phyloP scores from a whole-genome alignment of 2,113 vertebrate genomes.

The Pachyramphus minor region DNA sequence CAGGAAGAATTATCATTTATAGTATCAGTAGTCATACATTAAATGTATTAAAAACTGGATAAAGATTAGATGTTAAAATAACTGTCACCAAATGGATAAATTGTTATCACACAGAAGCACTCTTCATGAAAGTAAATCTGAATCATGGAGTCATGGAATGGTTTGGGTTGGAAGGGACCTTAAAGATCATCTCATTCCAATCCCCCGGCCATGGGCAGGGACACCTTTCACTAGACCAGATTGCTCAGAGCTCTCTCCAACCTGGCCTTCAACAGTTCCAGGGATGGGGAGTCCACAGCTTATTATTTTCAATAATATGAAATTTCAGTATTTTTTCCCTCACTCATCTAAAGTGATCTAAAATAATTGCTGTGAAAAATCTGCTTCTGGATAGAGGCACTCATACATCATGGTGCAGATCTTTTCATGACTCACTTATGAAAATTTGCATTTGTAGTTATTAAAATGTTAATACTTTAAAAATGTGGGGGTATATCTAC shows the following conservation, averaged over 20 bases:
- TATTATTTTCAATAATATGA: neutral
- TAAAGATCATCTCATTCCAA: neutral
- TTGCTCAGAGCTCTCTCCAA: neutral
- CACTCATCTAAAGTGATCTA: neutral
- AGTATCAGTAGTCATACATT: neutral
- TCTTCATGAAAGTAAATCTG: neutral
- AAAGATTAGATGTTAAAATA: neutral
- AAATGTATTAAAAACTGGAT: neutral
- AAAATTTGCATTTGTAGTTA: neutral
- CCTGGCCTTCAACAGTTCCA: neutral
- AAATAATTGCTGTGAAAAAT: neutral
- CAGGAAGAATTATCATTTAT: neutral
- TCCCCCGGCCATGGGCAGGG: neutral
- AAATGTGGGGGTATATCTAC: neutral
- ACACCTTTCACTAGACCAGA: neutral
- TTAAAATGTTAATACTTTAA: neutral
- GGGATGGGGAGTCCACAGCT: neutral
- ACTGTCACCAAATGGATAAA: neutral
- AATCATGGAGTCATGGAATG: neutral
- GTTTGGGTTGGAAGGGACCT: neutral
- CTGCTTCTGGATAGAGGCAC: neutral
- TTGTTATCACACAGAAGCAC: neutral
- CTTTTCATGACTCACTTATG: neutral
- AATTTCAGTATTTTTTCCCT: neutral
- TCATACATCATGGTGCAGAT: neutral